A percentile compares a stretch with the other conserved stretches of the same genome.
These are phyloP conservation scores for Lepidocolaptes lacrymiger DNA, from an alignment of 2,797 vertebrate genomes.

Conservation along the genomic window DNA sequence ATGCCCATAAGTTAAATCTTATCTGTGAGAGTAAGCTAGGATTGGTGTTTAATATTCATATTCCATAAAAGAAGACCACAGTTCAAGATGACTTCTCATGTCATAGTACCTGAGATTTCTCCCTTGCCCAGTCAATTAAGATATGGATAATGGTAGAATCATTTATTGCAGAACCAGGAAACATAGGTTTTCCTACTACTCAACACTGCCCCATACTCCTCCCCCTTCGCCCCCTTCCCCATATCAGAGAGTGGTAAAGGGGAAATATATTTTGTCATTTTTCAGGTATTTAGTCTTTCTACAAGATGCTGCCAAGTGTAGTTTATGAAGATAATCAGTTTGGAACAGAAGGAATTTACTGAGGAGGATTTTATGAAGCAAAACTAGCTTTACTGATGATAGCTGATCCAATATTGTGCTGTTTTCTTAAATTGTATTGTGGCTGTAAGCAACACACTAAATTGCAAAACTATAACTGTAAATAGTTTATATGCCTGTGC, in stretches of 20 bases:
- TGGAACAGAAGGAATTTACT: background rate
- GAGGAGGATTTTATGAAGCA: conserved; percentile 58
- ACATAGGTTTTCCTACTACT: background rate
- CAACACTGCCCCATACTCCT: background rate
- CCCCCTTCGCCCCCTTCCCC: too few species aligned
- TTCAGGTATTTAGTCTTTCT: conserved; percentile 28
- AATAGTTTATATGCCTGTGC: background rate
- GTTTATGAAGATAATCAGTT: conserved; percentile 48
- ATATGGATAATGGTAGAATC: background rate
- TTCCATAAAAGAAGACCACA: background rate
- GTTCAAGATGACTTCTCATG: background rate
- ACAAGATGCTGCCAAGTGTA: conserved; percentile 1
- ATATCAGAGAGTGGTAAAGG: background rate
- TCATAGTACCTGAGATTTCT: background rate
- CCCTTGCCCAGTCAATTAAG: background rate
- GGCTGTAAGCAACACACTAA: conserved; percentile 59
- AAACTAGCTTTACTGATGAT: conserved; percentile 49
- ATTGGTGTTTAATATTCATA: background rate
- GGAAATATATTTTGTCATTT: background rate
- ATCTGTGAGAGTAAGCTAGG: background rate
- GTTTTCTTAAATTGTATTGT: conserved; percentile 60
- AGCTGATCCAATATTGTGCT: conserved; percentile 33
- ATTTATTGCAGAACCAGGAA: background rate
- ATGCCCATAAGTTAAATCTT: background rate
- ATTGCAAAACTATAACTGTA: conserved; percentile 72